phyloP scores from a whole-genome alignment of 2,113 vertebrate genomes.

The Datnioides undecimradiatus region DNA sequence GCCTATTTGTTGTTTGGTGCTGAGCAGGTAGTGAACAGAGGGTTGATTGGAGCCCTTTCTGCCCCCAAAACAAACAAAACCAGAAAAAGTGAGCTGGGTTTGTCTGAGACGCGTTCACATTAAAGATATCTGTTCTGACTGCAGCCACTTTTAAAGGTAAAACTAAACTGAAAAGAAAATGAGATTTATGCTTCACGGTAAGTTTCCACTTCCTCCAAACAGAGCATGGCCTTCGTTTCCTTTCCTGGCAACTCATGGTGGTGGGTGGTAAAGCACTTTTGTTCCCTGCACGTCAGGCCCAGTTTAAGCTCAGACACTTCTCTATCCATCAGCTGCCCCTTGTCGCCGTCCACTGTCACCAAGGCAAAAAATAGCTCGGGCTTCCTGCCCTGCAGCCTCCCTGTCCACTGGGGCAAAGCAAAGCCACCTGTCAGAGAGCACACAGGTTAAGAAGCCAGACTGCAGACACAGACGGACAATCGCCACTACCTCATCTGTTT shows the following conservation, averaged over 20 bases:
- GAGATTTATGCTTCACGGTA: not conserved
- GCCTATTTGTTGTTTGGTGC: not conserved
- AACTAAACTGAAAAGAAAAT: not conserved
- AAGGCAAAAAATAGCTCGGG: slow-evolving; percentile 71
- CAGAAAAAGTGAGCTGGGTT: too few species aligned
- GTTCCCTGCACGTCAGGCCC: slow-evolving; percentile 46
- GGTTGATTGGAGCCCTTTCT: not conserved
- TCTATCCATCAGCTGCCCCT: slow-evolving; percentile 68
- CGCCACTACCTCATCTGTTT: slow-evolving; percentile 65
- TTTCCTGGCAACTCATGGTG: slow-evolving; percentile 11
- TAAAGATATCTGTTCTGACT: too few species aligned
- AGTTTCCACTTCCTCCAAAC: slow-evolving; percentile 22
- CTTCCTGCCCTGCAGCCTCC: slow-evolving; percentile 51
- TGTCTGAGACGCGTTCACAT: too few species aligned
- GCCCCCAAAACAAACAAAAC: not conserved
- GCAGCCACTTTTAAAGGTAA: not conserved
- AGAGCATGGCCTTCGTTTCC: not conserved
- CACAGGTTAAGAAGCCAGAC: slow-evolving; percentile 64
- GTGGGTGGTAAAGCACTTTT: slow-evolving; percentile 55
- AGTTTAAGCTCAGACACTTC: slow-evolving; percentile 44
- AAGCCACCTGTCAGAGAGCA: slow-evolving; percentile 68
- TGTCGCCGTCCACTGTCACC: slow-evolving; percentile 51
- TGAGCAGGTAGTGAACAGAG: too few species aligned
- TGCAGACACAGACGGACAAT: slow-evolving; percentile 59
- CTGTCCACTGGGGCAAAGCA: slow-evolving; percentile 60